A percentile compares a stretch with the other conserved stretches of the same genome.
Evolutionary conservation across 2,113 vertebrate species (phyloP).

Genomic region (Tragelaphus buxtoni): DNA sequence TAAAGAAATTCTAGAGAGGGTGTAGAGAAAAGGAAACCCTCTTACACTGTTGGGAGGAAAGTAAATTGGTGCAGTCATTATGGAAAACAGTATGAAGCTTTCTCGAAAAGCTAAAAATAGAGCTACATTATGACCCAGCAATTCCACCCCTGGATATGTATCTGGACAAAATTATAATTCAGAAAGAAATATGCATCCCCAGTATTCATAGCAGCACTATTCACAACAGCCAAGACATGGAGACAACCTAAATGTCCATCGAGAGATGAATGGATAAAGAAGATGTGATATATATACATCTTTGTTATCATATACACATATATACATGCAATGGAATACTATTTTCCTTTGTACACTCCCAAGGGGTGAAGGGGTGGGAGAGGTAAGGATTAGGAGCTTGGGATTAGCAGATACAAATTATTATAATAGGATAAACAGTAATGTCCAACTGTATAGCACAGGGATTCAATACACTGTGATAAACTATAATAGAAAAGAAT

Average conservation of each 20-base stretch:
- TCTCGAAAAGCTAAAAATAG: neutral
- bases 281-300: neutral
- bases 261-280: neutral
- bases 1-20: neutral
- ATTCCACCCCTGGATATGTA: neutral
- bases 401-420: neutral
- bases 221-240: neutral
- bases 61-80: neutral
- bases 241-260: neutral
- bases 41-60: neutral
- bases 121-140: neutral
- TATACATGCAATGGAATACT: neutral
- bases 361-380: neutral
- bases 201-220: neutral
- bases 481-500: neutral
- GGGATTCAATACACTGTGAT: neutral
- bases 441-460: neutral
- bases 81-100: neutral
- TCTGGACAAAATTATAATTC: neutral
- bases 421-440: neutral
- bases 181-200: neutral
- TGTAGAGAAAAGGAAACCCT: neutral
- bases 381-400: neutral
- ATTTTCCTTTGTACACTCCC: neutral
- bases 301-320: neutral